A percentile compares a stretch with the other conserved stretches of the same genome.
phyloP scores from a whole-genome alignment of 2,113 vertebrate species.

The Albula goreensis region DNA sequence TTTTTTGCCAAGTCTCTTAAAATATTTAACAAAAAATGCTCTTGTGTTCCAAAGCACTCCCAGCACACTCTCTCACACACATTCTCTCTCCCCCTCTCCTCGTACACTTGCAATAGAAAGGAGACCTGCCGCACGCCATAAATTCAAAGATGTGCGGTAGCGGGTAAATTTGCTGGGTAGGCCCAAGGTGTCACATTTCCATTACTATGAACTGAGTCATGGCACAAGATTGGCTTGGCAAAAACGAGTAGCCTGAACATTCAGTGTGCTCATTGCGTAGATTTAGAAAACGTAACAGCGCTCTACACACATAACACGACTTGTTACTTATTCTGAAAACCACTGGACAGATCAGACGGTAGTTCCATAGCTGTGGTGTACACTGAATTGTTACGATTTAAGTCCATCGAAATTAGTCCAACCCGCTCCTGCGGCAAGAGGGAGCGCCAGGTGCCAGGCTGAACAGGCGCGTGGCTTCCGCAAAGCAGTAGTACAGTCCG shows the following conservation, averaged over 20 bases:
- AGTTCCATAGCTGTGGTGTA: not conserved
- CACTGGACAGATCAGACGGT: not conserved
- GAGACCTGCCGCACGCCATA: not conserved
- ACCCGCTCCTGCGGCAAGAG: not conserved
- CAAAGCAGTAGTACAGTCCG: not conserved
- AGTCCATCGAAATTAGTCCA: not conserved
- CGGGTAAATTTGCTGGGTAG: not conserved
- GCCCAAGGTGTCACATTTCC: not conserved
- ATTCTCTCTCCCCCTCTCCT: not conserved
- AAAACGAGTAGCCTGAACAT: not conserved
- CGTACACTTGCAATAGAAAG: not conserved
- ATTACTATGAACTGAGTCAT: not conserved
- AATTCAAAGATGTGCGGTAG: not conserved
- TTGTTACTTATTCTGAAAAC: not conserved
- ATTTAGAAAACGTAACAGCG: not conserved
- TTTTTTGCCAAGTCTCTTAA: conserved; percentile 31
- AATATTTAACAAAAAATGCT: conserved; percentile 41
- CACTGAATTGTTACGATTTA: not conserved
- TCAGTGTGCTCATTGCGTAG: not conserved
- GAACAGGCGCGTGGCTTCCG: not conserved
- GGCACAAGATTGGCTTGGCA: not conserved
- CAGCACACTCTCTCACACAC: not conserved
- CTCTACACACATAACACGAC: not conserved
- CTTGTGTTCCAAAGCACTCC: conserved; percentile 14
- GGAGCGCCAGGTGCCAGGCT: not conserved